Conservation (phyloP, 2,113 vertebrate species). For the Garra rufa region DNA sequence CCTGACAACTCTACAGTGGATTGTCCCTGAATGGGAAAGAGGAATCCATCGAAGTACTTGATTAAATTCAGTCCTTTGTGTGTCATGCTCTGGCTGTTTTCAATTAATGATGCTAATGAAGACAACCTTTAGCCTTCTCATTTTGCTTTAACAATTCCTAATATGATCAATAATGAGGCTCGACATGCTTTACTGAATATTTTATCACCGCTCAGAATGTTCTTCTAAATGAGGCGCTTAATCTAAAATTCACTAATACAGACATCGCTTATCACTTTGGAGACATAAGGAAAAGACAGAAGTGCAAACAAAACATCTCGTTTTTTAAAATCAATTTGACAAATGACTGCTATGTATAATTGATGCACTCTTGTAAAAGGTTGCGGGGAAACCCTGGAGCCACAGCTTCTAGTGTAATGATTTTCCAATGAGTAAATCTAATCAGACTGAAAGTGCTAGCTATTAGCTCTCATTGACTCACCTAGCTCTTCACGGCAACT, state of each 20-base stretch:
- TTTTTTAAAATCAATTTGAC: constrained; percentile 39
- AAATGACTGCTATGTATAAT: constrained; percentile 34
- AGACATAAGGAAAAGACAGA: constrained; percentile 15
- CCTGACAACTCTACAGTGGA: neutral
- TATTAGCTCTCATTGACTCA: constrained; percentile 31
- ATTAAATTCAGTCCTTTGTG: constrained; percentile 23
- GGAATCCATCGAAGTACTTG: constrained; percentile 1
- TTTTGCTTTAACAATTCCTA: constrained; percentile 17
- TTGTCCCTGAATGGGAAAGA: neutral
- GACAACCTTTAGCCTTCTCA: constrained; percentile 12
- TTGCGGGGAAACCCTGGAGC: constrained; percentile 44
- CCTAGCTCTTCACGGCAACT: constrained; percentile 2
- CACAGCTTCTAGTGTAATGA: constrained; percentile 45
- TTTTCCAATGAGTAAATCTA: constrained; percentile 45
- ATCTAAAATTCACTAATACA: constrained; percentile 25
- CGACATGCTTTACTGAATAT: constrained; percentile 23
- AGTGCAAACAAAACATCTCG: neutral
- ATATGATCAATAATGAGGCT: constrained; percentile 48
- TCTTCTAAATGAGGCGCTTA: neutral
- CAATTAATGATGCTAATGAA: constrained; percentile 28
- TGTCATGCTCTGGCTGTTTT: neutral
- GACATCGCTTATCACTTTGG: neutral
- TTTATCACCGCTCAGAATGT: neutral
- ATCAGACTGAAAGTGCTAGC: constrained; percentile 38
- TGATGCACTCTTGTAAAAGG: constrained; percentile 31